Evolutionary conservation across 2,888 invertebrate genomes (phyloP).

Genomic region (Notodonta dromedarius): DNA sequence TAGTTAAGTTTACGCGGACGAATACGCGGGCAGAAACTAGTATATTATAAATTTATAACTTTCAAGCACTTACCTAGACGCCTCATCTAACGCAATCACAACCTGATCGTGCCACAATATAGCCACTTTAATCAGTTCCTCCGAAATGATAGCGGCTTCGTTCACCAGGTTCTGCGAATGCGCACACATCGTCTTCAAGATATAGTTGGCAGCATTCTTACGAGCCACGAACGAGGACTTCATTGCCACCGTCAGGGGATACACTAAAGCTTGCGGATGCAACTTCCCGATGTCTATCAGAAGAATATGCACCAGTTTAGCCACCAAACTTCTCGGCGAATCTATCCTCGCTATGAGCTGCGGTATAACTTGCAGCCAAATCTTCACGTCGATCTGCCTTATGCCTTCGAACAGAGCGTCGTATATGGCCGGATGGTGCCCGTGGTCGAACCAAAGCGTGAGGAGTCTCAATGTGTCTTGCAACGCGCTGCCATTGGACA

Average conservation of each 20-base stretch:
- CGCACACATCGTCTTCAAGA: constrained; percentile 97
- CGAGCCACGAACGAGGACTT: constrained; percentile 94
- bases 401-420: constrained; percentile 97
- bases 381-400: constrained; percentile 96
- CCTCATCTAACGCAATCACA: constrained; percentile 93
- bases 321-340: constrained; percentile 94
- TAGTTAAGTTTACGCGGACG: too few species aligned
- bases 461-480: constrained; percentile 97
- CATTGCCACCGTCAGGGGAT: constrained; percentile 98
- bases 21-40: too few species aligned
- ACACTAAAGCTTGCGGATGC: constrained; percentile 98
- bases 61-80: constrained; percentile 83
- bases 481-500: constrained; percentile 95
- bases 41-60: too few species aligned
- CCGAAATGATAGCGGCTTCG: constrained; percentile 97
- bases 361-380: constrained; percentile 99
- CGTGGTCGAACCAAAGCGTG: constrained; percentile 99
- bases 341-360: constrained; percentile 99
- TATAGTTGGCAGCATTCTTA: constrained; percentile 95
- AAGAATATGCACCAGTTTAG: constrained; percentile 95
- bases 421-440: constrained; percentile 95
- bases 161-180: constrained; percentile 96
- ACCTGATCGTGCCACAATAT: constrained; percentile 99
- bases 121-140: constrained; percentile 98
- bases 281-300: constrained; percentile 98